These are phyloP conservation scores for Syrista parreyssii DNA, from an alignment of 2,888 invertebrate genomes.

Conservation along the genomic window DNA sequence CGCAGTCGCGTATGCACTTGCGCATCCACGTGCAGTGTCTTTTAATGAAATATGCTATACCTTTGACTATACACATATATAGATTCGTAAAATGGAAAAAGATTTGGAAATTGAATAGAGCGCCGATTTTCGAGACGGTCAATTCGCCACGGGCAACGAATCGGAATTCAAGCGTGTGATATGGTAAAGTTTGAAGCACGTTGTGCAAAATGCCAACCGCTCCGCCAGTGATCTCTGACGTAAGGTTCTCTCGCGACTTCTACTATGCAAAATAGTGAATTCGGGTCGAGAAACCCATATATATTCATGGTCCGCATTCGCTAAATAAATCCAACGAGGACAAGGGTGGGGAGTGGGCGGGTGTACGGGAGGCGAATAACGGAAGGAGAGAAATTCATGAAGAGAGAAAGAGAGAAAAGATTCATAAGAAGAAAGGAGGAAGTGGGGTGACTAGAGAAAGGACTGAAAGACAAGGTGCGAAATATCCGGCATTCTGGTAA, in stretches of 20 bases:
- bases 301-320: slow-evolving; percentile 44
- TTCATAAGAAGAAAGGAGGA: neutral
- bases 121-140: neutral
- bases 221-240: slow-evolving; percentile 45
- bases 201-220: slow-evolving; percentile 48
- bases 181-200: slow-evolving; percentile 39
- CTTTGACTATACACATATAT: neutral
- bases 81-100: neutral
- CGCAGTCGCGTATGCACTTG: neutral
- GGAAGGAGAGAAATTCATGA: slow-evolving; percentile 21
- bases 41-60: neutral
- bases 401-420: neutral
- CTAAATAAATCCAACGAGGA: slow-evolving; percentile 40
- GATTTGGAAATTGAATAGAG: neutral
- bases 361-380: neutral
- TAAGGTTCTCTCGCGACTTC: slow-evolving; percentile 30
- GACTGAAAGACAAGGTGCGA: slow-evolving; percentile 28
- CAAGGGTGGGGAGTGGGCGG: slow-evolving; percentile 6
- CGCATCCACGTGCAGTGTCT: neutral
- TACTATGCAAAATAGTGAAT: slow-evolving; percentile 28
- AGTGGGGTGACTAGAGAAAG: neutral
- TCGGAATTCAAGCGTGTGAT: neutral
- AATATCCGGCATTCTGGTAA: slow-evolving; percentile 39
- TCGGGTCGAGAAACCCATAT: slow-evolving; percentile 48
- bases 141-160: neutral